phyloP scores from a whole-genome alignment of 2,888 invertebrate genomes.

The Dicyrtomina minuta region DNA sequence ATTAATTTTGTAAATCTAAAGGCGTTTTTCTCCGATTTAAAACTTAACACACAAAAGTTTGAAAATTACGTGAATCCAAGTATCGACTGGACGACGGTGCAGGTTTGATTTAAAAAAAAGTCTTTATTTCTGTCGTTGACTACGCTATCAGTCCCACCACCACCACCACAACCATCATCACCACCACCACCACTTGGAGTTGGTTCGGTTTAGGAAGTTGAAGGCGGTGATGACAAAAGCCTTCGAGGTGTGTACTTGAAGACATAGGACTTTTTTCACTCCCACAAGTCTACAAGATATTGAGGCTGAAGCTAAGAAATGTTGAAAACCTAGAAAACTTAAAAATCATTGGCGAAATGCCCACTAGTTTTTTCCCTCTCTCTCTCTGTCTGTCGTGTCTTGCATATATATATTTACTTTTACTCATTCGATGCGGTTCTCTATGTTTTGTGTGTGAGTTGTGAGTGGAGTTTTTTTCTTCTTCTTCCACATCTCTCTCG shows the following conservation, averaged over 20 bases:
- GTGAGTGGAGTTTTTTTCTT: not conserved
- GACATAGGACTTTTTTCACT: conserved; percentile 10
- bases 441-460: not conserved
- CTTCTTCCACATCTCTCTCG: not conserved
- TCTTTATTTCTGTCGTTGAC: conserved; percentile 33
- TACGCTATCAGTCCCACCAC: too few species aligned
- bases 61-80: too few species aligned
- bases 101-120: conserved; percentile 23
- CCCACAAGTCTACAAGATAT: conserved; percentile 15
- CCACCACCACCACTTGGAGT: too few species aligned
- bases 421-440: too few species aligned
- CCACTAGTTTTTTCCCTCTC: conserved; percentile 17
- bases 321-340: conserved; percentile 13
- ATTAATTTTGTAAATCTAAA: too few species aligned
- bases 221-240: conserved; percentile 21
- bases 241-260: conserved; percentile 18
- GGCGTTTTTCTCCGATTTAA: too few species aligned
- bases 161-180: too few species aligned
- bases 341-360: conserved; percentile 27
- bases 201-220: not conserved
- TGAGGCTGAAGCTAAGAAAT: too few species aligned
- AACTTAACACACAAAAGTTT: too few species aligned
- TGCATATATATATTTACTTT: too few species aligned
- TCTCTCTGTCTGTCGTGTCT: not conserved
- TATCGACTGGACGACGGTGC: conserved; percentile 7